phyloP scores from a whole-genome alignment of 2,113 vertebrate species.

The Atlantisia rogersi region DNA sequence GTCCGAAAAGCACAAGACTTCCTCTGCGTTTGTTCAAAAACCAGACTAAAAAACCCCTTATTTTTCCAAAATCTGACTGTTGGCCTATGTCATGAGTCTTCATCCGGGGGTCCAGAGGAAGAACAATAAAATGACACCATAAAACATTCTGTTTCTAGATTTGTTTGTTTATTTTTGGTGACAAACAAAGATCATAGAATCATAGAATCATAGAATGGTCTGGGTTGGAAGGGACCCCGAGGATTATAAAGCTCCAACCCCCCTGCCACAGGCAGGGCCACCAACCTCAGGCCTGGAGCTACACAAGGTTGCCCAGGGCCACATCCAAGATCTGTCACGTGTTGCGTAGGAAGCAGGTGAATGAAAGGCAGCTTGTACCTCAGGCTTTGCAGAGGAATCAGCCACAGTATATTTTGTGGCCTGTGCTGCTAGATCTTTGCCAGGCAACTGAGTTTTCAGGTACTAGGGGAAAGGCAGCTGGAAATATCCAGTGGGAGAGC shows the following conservation, averaged over 20 bases:
- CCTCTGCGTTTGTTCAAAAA: not conserved
- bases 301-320: no score
- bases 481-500: not conserved
- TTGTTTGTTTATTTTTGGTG: not conserved
- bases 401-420: not conserved
- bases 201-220: no score
- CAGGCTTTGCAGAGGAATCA: not conserved
- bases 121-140: not conserved
- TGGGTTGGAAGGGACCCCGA: no score
- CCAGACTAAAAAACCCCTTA: not conserved
- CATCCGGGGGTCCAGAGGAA: not conserved
- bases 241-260: no score
- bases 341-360: fast-evolving
- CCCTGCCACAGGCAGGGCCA: no score
- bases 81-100: fast-evolving
- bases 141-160: not conserved
- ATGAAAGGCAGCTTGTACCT: not conserved
- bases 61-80: not conserved
- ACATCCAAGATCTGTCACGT: not conserved
- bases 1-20: not conserved
- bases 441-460: not conserved
- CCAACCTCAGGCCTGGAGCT: no score
- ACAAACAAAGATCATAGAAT: not conserved
- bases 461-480: not conserved
- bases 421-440: not conserved